phyloP scores from a whole-genome alignment of 2,888 invertebrate genomes.

The Cerastoderma edule region DNA sequence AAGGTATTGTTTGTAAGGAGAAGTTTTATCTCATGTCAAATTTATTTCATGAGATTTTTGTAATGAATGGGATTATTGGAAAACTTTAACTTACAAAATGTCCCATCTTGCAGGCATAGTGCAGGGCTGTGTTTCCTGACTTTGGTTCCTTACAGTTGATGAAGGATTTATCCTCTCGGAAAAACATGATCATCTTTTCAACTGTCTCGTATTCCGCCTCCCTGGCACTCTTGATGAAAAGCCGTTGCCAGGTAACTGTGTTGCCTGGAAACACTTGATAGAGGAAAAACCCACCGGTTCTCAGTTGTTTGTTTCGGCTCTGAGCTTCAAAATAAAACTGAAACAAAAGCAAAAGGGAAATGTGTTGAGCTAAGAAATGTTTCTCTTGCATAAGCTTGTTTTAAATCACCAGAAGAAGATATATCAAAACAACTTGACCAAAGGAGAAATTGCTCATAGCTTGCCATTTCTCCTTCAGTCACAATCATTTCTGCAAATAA shows the following conservation, averaged over 20 bases:
- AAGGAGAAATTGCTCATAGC: no score
- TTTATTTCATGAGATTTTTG: neutral
- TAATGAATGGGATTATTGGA: neutral
- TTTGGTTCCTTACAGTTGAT: conserved; percentile 81
- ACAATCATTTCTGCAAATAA: no score
- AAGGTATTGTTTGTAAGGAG: conserved; percentile 81
- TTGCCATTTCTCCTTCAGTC: no score
- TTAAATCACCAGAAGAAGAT: no score
- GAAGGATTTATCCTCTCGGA: conserved; percentile 77
- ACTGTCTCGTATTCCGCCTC: conserved; percentile 81
- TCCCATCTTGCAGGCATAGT: conserved; percentile 80
- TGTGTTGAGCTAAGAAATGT: no score
- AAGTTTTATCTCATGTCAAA: conserved; percentile 72
- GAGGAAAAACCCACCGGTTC: conserved; percentile 77
- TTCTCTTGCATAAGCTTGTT: no score
- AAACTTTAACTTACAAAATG: conserved; percentile 75
- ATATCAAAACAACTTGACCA: no score
- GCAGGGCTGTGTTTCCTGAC: conserved; percentile 81
- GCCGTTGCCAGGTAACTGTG: conserved; percentile 78
- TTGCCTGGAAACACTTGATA: conserved; percentile 83
- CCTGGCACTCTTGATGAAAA: conserved; percentile 76
- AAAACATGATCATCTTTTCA: conserved; percentile 81
- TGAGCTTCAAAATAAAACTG: conserved; percentile 81
- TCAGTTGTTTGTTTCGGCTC: conserved; percentile 80
- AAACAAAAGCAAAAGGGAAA: no score